Evolutionary conservation across 2,113 vertebrate species (phyloP), one percentile per base, ranked within the genome.

Genomic region (Oxyruncus cristatus): DNA sequence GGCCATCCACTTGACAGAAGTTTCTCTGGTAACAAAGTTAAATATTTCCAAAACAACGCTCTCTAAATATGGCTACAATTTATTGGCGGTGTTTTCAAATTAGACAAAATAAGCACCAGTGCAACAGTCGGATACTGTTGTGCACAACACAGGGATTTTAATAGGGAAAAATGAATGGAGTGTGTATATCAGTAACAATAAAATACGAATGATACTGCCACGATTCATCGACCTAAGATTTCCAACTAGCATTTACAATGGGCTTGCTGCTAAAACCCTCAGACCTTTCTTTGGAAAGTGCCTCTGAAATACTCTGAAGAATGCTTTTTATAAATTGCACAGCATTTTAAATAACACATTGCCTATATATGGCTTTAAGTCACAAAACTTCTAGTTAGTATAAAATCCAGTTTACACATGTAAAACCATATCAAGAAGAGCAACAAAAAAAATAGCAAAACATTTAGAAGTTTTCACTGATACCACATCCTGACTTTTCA

Each of bases 11-110:
- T 50, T 4, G 13, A 93, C 5, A 27, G 82, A 74, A 90, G 91
- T 97, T 97, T 98, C 97, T 91, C 82, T 93, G 94, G 93, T 87
- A 97, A 97, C 91, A 63, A 67, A 96, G 95, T 96, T 91, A 95
- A 81, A 94, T 91, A 90, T 91, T 96, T 97, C 94, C 97, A 95
- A 96, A 97, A 97, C 96, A 96, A 74, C 47, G 58, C 89, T 82
- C 76, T 95, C 94, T 88, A 92, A 94, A 95, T 53, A 61, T 0
- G 70, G 93, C 62, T 80, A 52, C 78, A 86, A 82, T 88, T 97
- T 91, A 89, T 35, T 93, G 84, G 59, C 55, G 70, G 71, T 30
- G 75, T 71, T 95, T 97, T 96, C 65, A 93, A 92, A 96, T 46
- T 17, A 87, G 89, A 97, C 63, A 83, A 88, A 96, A 84, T 79